Evolutionary conservation across 2,888 invertebrate species (phyloP).

Genomic region (Stenodera caucasica): DNA sequence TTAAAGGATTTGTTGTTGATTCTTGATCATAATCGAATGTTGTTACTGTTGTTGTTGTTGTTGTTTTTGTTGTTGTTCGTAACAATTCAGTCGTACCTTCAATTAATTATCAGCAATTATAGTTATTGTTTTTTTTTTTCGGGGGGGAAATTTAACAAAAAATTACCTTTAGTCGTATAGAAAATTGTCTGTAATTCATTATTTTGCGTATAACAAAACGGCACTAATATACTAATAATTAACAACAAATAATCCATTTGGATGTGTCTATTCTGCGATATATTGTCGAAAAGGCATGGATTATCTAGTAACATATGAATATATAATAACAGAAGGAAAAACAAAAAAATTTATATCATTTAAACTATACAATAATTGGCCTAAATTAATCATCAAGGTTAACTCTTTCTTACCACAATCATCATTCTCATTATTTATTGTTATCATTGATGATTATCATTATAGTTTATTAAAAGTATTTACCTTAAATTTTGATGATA

Average conservation of each 20-base stretch:
- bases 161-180: conserved; percentile 40
- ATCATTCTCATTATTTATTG: too few relatives aligned
- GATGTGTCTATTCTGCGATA: neutral
- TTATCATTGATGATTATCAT: too few relatives aligned
- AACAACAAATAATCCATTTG: neutral
- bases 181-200: conserved; percentile 44
- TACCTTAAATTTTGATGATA: too few relatives aligned
- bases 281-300: neutral
- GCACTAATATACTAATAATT: conserved; percentile 33
- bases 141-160: too few relatives aligned
- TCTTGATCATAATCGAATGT: conserved; percentile 25
- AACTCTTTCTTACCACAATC: neutral
- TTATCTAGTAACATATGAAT: too few relatives aligned
- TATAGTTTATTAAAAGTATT: too few relatives aligned
- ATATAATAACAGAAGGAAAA: neutral
- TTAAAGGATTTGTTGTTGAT: conserved; percentile 49
- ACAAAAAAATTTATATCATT: neutral
- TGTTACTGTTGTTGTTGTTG: neutral
- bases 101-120: neutral
- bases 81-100: conserved; percentile 26
- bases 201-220: conserved; percentile 47
- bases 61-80: conserved; percentile 7
- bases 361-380: too few relatives aligned
- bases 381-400: neutral
- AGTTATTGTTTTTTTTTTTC: too few relatives aligned